Evolutionary conservation across 1,140 invertebrate genomes (phyloP), one percentile per base, ranked within the genome.

Genomic region (Lasioglossum albipes): DNA sequence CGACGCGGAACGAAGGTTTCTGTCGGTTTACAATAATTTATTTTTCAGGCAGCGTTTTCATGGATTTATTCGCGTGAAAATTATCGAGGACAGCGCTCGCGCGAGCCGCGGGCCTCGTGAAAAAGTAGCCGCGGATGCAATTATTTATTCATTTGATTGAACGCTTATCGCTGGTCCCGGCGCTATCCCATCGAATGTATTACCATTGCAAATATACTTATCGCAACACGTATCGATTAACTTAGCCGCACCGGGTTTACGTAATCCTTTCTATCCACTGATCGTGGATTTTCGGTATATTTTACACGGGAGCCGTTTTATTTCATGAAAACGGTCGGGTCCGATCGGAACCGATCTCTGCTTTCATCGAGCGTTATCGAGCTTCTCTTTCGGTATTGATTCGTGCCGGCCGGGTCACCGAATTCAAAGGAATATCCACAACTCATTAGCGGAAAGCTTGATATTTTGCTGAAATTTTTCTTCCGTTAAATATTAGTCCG

Each of bases 151-250:
- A 27, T 49, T 27, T n/a, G 66, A 68, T 49, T 49, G 66, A 41
- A 42, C 22, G n/a, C 76, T 52, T 64, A 52, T 75, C 54, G 16
- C 45, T 5, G 72, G 65, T 49, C 54, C 66, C 82, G 69, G 70
- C 65, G 59, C 79, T 64, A 12, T 13, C 72, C 81, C 70, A 45
- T 79, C 75, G 80, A 65, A 75, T 70, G 73, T 77, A 75, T 84
- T 82, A 71, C 82, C 77, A 71, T 31, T 69, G 81, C 75, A 79
- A 83, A 82, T 82, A 82, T n/a, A 42, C 81, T 73, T 79, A 71
- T 22, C 45, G 66, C 42, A 12, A 49, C 42, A 49, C 42, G 66
- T 49, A 68, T 68, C 66, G 66, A 49, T 68, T 68, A 68, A 68
- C 42, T 42, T 27, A 22, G 42, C 6, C 42, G 41, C 20, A 67